Evolutionary conservation across 2,113 vertebrate species (phyloP).

Genomic region (Dunckerocampus dactyliophorus): DNA sequence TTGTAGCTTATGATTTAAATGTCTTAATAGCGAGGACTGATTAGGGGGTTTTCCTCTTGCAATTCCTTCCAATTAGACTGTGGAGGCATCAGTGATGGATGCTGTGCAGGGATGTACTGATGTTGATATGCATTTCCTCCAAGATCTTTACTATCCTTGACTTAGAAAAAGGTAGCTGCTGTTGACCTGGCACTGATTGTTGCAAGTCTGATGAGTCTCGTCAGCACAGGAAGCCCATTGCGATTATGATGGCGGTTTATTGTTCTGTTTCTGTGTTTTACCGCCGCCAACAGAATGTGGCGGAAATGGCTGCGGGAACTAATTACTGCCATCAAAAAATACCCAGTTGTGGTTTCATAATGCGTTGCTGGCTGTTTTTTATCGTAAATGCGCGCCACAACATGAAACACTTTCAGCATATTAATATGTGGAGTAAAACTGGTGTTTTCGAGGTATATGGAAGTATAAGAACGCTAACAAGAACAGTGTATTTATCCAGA

Average conservation of each 20-base stretch:
- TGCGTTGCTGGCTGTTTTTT: conserved; percentile 47
- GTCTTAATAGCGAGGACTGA: not conserved
- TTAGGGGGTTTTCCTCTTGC: conserved; percentile 15
- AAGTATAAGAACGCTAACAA: no score
- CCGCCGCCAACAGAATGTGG: conserved; percentile 7
- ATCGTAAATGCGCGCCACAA: conserved; percentile 10
- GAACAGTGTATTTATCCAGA: no score
- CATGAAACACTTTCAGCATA: no score
- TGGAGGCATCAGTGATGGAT: conserved; percentile 31
- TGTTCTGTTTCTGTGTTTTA: conserved; percentile 50
- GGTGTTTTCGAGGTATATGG: no score
- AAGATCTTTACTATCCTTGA: conserved; percentile 19
- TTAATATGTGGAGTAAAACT: no score
- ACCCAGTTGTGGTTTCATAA: conserved; percentile 47
- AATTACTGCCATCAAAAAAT: conserved; percentile 57
- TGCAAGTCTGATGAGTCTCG: conserved; percentile 50
- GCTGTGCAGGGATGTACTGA: conserved; percentile 21
- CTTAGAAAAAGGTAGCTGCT: conserved; percentile 32
- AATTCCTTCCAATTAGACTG: conserved; percentile 31
- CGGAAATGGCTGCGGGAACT: conserved; percentile 43
- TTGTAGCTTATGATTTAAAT: not conserved
- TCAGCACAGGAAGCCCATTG: conserved; percentile 55
- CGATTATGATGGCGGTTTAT: conserved; percentile 57
- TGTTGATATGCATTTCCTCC: conserved; percentile 3
- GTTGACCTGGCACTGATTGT: conserved; percentile 55